Conservation (phyloP, 2,888 invertebrate genomes). For the Mythimna vitellina region DNA sequence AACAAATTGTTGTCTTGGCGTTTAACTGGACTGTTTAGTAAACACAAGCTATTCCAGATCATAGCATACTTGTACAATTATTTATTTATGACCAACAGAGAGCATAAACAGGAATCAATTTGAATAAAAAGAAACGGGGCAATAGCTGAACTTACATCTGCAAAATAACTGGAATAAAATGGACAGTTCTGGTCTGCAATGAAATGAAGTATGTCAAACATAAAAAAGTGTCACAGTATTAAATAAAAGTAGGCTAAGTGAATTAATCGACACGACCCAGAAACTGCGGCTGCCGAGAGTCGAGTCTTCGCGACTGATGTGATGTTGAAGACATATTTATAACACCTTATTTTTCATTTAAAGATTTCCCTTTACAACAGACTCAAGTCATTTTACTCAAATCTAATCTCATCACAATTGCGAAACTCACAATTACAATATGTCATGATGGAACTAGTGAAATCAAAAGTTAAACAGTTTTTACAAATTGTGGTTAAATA, state of each 20-base stretch:
- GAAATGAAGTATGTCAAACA: constrained; percentile 85
- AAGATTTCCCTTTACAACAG: constrained; percentile 8
- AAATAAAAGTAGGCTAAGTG: constrained; percentile 89
- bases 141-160: constrained; percentile 29
- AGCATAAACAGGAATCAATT: constrained; percentile 27
- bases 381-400: neutral
- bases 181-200: constrained; percentile 74
- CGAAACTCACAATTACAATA: constrained; percentile 29
- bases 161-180: constrained; percentile 64
- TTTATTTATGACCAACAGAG: constrained; percentile 30
- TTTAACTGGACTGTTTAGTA: constrained; percentile 53
- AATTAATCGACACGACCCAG: constrained; percentile 88
- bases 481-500: constrained; percentile 36
- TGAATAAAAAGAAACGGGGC: constrained; percentile 37
- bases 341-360: constrained; percentile 42
- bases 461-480: constrained; percentile 31
- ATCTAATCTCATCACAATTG: constrained; percentile 33
- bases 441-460: constrained; percentile 32
- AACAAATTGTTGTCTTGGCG: constrained; percentile 48
- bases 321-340: constrained; percentile 60
- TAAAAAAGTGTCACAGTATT: constrained; percentile 86
- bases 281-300: constrained; percentile 76
- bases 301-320: constrained; percentile 64
- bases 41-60: constrained; percentile 47
- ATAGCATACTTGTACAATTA: constrained; percentile 11